Conservation (phyloP, 53 echinoderm and acorn worm genomes). For the Stichopus horrens region DNA sequence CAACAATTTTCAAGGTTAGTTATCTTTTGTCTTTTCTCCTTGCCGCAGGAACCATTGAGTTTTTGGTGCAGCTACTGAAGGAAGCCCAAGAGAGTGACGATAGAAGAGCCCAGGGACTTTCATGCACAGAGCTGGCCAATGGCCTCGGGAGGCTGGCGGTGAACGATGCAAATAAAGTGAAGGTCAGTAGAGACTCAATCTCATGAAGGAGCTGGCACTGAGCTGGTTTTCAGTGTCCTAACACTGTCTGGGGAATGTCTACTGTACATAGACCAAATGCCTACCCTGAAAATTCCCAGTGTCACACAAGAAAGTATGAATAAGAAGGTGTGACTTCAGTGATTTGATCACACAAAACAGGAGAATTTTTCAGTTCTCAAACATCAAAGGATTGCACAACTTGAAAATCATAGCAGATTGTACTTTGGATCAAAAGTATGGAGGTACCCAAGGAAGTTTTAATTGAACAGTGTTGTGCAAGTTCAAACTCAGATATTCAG, state of each 20-base stretch:
- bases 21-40: neutral
- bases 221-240: neutral
- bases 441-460: no score
- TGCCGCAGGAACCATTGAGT: conserved; percentile 71
- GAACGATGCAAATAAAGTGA: conserved; percentile 78
- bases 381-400: no score
- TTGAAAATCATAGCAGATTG: no score
- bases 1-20: neutral
- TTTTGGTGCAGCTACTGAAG: conserved; percentile 64
- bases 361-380: no score
- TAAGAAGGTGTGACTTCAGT: no score
- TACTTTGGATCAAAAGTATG: no score
- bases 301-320: neutral
- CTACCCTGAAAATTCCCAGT: no score
- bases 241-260: no score
- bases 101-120: conserved; percentile 73
- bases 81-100: conserved; percentile 74
- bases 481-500: no score
- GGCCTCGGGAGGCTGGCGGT: conserved; percentile 83
- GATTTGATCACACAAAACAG: neutral
- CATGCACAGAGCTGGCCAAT: conserved; percentile 76
- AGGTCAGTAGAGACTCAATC: conserved; percentile 47
- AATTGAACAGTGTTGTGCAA: no score
- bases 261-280: no score
- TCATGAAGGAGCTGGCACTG: neutral